Evolutionary conservation across 1,140 invertebrate species (phyloP), one percentile per base, ranked within the genome.

Genomic region (Drosophila biarmipes): DNA sequence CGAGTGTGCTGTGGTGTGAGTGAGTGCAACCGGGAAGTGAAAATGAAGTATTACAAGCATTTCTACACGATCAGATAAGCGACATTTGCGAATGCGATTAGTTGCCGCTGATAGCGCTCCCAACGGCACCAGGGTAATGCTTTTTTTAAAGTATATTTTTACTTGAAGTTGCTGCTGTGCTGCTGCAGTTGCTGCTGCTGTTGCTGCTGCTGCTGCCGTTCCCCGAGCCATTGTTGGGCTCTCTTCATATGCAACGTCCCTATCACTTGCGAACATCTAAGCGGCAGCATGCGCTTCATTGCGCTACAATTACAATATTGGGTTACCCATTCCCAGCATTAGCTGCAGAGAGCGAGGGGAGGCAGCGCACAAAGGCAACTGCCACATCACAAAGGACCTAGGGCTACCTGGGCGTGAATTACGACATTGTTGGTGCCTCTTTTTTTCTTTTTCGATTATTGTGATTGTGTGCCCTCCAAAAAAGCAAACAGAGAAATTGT

Each of bases 231-330:
- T 68, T 69, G 72, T 69, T 84, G 80, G 38, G 72, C 56, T 68
- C 66, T 89, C 75, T 78, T 87, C 85, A 90, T 89, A 90, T 89
- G 85, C 85, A 90, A 89, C 74, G 78, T n/a, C 40, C 80, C 85
- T 91, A 91, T 91, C 90, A 89, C 68, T 90, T 85, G 86, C 87
- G 90, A 89, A 91, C 87, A 91, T 91, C 90, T 90, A 85, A 89
- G 79, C 58, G 79, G 79, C 84, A 76, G 73, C 85, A 84, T 80
- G 75, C 89, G 90, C 89, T 89, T 91, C 89, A 91, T 91, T 91
- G 90, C 85, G 90, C 81, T 90, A 91, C 90, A 91, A 91, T 91
- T 91, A 91, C 90, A 91, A 91, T 91, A 91, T 91, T 91, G 84
- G 90, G 90, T 91, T 91, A 91, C 90, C 90, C 80, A 86, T 87